Base-by-base conservation (phyloP, 2,888 invertebrate genomes). In the Sialis lutaria region DNA sequence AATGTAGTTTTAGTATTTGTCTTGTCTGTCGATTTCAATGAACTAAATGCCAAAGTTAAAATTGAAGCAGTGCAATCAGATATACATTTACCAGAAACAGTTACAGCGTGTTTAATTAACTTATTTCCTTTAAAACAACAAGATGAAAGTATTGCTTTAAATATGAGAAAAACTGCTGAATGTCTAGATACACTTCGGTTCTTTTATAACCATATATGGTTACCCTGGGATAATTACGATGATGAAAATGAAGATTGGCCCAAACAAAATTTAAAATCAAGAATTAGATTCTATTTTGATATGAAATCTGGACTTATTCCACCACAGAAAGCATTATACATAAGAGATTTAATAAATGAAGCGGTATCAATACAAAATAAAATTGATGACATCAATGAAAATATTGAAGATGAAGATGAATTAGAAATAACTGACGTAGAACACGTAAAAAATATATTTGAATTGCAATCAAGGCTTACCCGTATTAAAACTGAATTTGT, bases 201-300 rank as follows among this genome's bases (percentile, higher is more conserved):
- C 53, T 81, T 77, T 56, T 79, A 77, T 55, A 70, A 69, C 34
- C 68, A 79, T 51, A 62, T 81, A 37, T 77, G 79, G 71, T 76
- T 78, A 75, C 79, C 80, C 1, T 82, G 81, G 81, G 80, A 81
- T 52, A 64, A 70, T 40, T 79, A 80, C 47, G 76, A 77, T 48
- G 78, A 77, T 53, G 67, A 74, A 2, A 64, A 68, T 1, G 63
- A 63, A n/a, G 72, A 75, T 57, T 77, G 77, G 77, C 64, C 69
- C 22, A 60, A 62, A 35, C 64, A 66, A 48, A 72, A 76, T 59
- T 60, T 78, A 41, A 68, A 72, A 52, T 57, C 67, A 1, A 67
- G 77, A 45, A 64, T 76, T 33, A 63, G 69, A 45, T 60, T 78
- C 35, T 75, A 69, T 49, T 77, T 70, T 52, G 76, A 77, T 54